A percentile compares a stretch with the other conserved stretches of the same genome.
Evolutionary conservation across 2,113 vertebrate species (phyloP).

Genomic region (Psilopogon haemacephalus): DNA sequence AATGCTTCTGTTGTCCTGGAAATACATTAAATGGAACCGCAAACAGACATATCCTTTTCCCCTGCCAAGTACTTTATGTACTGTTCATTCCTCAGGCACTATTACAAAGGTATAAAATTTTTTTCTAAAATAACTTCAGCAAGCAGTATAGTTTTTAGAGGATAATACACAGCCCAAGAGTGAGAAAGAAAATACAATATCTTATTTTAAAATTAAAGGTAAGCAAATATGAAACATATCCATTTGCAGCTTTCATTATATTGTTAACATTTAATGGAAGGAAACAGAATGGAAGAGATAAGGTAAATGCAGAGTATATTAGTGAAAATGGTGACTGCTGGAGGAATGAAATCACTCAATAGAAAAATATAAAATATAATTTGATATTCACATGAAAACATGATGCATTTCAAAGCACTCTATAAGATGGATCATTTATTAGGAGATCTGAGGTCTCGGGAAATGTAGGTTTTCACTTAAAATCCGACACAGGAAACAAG

Average conservation of each 20-base stretch:
- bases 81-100: background rate
- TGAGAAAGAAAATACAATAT: background rate
- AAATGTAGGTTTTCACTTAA: background rate
- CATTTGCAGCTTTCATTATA: constrained; percentile 6
- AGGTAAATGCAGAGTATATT: background rate
- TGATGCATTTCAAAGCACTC: background rate
- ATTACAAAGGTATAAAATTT: background rate
- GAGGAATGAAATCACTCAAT: background rate
- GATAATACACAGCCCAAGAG: background rate
- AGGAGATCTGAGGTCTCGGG: background rate
- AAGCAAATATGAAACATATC: constrained; percentile 9
- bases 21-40: background rate
- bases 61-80: background rate
- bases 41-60: background rate
- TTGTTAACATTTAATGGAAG: background rate
- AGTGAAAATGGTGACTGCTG: background rate
- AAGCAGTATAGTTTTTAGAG: background rate
- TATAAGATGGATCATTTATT: background rate
- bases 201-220: constrained; percentile 46
- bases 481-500: background rate
- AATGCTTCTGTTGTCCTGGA: background rate
- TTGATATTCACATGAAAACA: background rate
- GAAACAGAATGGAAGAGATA: background rate
- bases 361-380: background rate
- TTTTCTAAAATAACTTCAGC: constrained; percentile 36